Evolutionary conservation across 1,140 invertebrate genomes (phyloP).

Genomic region (Zeugodacus cucurbitae): DNA sequence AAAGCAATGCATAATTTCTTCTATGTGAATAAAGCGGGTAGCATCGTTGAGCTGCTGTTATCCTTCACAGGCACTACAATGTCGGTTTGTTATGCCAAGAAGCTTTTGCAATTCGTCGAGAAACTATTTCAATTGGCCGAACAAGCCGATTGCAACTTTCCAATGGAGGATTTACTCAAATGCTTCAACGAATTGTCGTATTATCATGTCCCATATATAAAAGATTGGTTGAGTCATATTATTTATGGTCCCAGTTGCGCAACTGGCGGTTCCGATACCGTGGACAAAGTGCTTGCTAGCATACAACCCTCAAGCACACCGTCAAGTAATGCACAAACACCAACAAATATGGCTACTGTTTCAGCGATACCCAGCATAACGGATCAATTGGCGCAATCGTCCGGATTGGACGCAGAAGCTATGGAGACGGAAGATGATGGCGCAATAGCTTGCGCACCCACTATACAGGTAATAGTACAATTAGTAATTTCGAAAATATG

Average conservation of each 20-base stretch:
- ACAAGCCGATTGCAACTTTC: slow-evolving; percentile 70
- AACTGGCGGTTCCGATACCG: neutral
- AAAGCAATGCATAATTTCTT: slow-evolving; percentile 87
- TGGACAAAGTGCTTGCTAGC: slow-evolving; percentile 40
- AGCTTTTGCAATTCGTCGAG: slow-evolving; percentile 84
- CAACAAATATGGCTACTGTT: slow-evolving; percentile 65
- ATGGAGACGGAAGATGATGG: slow-evolving; percentile 65
- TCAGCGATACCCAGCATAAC: slow-evolving; percentile 64
- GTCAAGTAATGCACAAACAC: slow-evolving; percentile 66
- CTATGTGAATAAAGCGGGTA: slow-evolving; percentile 70
- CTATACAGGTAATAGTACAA: slow-evolving; percentile 60
- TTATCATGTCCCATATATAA: slow-evolving; percentile 74
- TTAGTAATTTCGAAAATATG: neutral
- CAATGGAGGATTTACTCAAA: slow-evolving; percentile 76
- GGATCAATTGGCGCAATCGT: slow-evolving; percentile 55
- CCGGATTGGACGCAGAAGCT: slow-evolving; percentile 52
- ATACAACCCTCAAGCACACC: slow-evolving; percentile 63
- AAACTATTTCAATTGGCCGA: slow-evolving; percentile 79
- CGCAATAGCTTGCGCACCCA: slow-evolving; percentile 46
- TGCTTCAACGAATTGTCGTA: slow-evolving; percentile 75
- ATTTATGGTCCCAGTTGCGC: slow-evolving; percentile 68
- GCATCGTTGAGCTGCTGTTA: slow-evolving; percentile 79
- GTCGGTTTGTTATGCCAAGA: slow-evolving; percentile 78
- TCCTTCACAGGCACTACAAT: slow-evolving; percentile 76
- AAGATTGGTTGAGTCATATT: slow-evolving; percentile 77